Evolutionary conservation across 2,888 invertebrate genomes (phyloP).

Genomic region (Phania funesta): DNA sequence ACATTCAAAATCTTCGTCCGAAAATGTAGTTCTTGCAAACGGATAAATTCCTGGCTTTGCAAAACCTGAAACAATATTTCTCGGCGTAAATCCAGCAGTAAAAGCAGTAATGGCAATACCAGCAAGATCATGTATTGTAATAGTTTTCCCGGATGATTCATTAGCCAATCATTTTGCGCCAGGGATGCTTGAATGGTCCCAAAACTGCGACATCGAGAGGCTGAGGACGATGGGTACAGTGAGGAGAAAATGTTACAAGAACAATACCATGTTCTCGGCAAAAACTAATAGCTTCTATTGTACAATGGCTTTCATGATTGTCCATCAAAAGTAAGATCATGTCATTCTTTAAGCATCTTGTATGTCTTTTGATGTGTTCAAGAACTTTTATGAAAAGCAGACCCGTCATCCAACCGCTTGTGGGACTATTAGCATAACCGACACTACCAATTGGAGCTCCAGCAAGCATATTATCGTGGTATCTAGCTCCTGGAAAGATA

Average conservation of each 20-base stretch:
- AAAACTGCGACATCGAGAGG: conserved; percentile 29
- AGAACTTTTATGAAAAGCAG: conserved; percentile 53
- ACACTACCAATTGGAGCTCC: conserved; percentile 40
- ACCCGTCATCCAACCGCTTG: conserved; percentile 50
- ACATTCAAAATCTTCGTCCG: conserved; percentile 55
- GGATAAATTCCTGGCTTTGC: conserved; percentile 47
- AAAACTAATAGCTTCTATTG: conserved; percentile 26
- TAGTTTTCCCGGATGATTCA: conserved; percentile 56
- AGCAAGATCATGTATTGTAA: conserved; percentile 52
- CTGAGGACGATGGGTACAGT: conserved; percentile 28
- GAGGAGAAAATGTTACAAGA: conserved; percentile 48
- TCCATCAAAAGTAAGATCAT: conserved; percentile 50
- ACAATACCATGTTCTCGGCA: conserved; percentile 42
- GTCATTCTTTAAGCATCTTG: conserved; percentile 46
- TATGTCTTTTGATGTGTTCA: conserved; percentile 51
- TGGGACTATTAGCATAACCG: conserved; percentile 25
- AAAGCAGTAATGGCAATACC: conserved; percentile 48
- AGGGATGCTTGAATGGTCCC: conserved; percentile 49
- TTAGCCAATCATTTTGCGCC: conserved; percentile 45
- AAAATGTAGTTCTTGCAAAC: conserved; percentile 47
- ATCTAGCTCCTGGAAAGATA: conserved; percentile 49
- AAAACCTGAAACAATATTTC: conserved; percentile 47
- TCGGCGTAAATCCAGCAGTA: conserved; percentile 42
- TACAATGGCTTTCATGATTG: conserved; percentile 53
- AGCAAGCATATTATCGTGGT: conserved; percentile 6